These are phyloP conservation scores for Acanthis flammea DNA, from an alignment of 2,797 vertebrate genomes.

Conservation along the genomic window DNA sequence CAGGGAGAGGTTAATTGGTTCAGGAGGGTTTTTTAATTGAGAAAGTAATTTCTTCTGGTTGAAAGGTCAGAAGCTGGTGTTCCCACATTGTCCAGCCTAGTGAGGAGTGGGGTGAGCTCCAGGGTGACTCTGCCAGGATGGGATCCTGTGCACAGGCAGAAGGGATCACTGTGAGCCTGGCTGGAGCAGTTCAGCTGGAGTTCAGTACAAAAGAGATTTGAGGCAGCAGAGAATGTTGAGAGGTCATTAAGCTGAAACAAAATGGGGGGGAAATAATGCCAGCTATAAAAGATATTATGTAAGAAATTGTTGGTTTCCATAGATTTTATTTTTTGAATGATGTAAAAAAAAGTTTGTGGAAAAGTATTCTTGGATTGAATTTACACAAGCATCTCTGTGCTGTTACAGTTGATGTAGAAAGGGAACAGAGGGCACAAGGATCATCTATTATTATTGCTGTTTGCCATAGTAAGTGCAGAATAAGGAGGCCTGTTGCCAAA, in stretches of 20 bases:
- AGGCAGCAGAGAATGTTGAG: neutral
- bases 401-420: neutral
- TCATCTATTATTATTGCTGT: neutral
- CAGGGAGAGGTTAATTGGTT: neutral
- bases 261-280: neutral
- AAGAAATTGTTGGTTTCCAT: neutral
- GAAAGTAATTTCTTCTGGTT: neutral
- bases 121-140: neutral
- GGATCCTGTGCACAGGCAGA: neutral
- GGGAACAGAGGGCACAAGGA: neutral
- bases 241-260: neutral
- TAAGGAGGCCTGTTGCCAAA: slow-evolving; percentile 4
- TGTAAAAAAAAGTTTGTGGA: slow-evolving; percentile 11
- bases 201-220: neutral
- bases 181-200: neutral
- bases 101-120: neutral
- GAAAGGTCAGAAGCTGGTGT: neutral
- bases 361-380: neutral
- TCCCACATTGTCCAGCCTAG: neutral
- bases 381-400: neutral
- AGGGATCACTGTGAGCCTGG: neutral
- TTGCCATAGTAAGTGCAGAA: neutral
- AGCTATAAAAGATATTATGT: neutral
- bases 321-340: neutral
- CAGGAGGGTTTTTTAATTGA: neutral